Percentiles rank a stretch among this genome's conserved stretches.
Conservation (phyloP, 2,797 vertebrate genomes). For the Eospalax fontanierii region DNA sequence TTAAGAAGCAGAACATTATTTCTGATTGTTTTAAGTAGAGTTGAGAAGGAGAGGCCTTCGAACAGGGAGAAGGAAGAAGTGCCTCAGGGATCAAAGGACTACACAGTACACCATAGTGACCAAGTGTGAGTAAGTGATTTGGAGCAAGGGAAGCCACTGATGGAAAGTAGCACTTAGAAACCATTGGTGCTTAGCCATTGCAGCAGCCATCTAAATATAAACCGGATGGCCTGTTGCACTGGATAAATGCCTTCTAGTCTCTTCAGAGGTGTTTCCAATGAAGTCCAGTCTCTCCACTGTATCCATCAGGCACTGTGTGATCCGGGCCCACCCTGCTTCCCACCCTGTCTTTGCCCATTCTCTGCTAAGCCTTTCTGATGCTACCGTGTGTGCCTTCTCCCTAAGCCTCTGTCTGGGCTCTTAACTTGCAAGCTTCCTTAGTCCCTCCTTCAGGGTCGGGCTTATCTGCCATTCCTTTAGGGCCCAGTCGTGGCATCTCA, state of each 20-base stretch:
- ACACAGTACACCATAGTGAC: background rate
- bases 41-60: background rate
- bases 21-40: slow-evolving; percentile 36
- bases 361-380: background rate
- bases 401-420: background rate
- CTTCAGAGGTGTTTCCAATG: slow-evolving; percentile 43
- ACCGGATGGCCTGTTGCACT: background rate
- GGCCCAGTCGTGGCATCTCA: background rate
- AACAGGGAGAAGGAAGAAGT: background rate
- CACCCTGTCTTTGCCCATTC: background rate
- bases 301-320: accelerated
- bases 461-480: background rate
- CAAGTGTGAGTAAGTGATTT: background rate
- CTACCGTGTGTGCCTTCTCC: background rate
- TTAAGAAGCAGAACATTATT: background rate
- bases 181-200: background rate
- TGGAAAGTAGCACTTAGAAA: background rate
- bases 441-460: background rate
- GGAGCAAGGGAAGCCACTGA: background rate
- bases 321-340: background rate
- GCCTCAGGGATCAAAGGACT: background rate
- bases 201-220: background rate
- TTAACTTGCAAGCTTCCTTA: background rate
- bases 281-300: background rate
- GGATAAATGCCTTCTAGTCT: background rate